Percentiles rank a stretch among this genome's conserved stretches.
Conservation (phyloP, 2,797 vertebrate genomes). For the Ptychadena robeensis region DNA sequence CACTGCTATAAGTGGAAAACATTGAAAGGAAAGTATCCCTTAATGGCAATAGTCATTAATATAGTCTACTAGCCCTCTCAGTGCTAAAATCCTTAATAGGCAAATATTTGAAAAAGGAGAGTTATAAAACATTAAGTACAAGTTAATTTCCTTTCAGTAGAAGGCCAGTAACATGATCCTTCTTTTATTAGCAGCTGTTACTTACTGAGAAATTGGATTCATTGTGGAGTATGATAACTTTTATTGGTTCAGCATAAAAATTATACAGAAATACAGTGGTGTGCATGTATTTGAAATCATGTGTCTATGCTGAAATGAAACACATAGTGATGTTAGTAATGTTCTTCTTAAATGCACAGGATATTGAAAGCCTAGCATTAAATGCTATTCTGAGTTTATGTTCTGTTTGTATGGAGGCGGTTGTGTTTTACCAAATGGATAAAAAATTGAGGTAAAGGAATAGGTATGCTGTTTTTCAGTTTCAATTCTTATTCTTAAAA, state of each 20-base stretch:
- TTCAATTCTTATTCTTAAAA: neutral
- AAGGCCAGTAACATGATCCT: constrained; percentile 56
- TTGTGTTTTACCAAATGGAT: constrained; percentile 7
- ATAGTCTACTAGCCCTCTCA: constrained; percentile 52
- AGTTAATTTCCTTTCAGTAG: constrained; percentile 62
- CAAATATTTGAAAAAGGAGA: constrained; percentile 62
- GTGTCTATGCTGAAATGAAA: constrained; percentile 42
- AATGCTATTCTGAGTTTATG: constrained; percentile 23
- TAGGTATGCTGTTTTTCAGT: constrained; percentile 1
- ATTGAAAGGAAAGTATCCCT: constrained; percentile 49
- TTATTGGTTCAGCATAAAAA: constrained; percentile 59
- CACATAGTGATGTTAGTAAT: constrained; percentile 51
- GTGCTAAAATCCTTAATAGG: constrained; percentile 61
- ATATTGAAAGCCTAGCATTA: constrained; percentile 45
- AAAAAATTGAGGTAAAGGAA: neutral
- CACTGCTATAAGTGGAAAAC: constrained; percentile 51
- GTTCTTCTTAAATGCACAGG: constrained; percentile 36
- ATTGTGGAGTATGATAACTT: constrained; percentile 59
- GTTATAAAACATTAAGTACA: constrained; percentile 61
- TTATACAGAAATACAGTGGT: constrained; percentile 54
- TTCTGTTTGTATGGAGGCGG: constrained; percentile 27
- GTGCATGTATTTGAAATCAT: constrained; percentile 40
- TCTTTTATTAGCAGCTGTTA: constrained; percentile 62
- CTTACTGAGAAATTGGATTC: constrained; percentile 59
- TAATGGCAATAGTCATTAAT: constrained; percentile 60